These are phyloP conservation scores for Pachypeltis micranthus DNA, from an alignment of 1,140 invertebrate species.

Conservation along the genomic window DNA sequence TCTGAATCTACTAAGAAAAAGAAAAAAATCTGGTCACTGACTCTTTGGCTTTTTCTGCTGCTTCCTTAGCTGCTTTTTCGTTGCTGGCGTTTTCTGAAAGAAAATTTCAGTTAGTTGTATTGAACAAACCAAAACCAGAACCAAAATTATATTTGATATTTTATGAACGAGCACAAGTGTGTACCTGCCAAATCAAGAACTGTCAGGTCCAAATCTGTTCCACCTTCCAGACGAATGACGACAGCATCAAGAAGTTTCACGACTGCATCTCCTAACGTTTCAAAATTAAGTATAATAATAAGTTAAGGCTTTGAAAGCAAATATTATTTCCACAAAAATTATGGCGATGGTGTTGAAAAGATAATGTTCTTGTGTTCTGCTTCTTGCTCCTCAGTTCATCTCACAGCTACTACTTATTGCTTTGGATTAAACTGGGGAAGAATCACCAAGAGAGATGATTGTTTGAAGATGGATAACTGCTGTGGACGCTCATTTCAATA, in stretches of 20 bases:
- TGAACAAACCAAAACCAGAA: neutral
- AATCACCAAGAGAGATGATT: too few species aligned
- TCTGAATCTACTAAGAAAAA: neutral
- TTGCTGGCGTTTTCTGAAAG: conserved; percentile 10
- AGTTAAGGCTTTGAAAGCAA: too few species aligned
- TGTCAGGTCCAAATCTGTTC: conserved; percentile 85
- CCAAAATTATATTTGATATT: neutral
- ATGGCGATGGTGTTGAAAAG: too few species aligned
- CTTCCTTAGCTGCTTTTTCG: neutral
- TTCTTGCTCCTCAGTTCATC: too few species aligned
- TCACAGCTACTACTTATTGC: too few species aligned
- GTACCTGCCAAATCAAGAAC: conserved; percentile 46
- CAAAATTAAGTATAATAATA: too few species aligned
- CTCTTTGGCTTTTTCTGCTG: neutral
- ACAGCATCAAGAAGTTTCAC: conserved; percentile 87
- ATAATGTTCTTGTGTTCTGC: too few species aligned
- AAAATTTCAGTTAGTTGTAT: conserved; percentile 4
- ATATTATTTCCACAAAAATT: too few species aligned
- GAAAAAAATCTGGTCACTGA: neutral
- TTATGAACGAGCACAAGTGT: neutral
- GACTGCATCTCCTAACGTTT: conserved; percentile 50
- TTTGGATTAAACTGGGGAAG: too few species aligned
- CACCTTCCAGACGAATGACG: conserved; percentile 93
- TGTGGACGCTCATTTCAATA: too few species aligned
- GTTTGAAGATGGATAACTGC: too few species aligned